Conservation (phyloP, 2,888 invertebrate genomes). For the Brachyopa scutellaris region DNA sequence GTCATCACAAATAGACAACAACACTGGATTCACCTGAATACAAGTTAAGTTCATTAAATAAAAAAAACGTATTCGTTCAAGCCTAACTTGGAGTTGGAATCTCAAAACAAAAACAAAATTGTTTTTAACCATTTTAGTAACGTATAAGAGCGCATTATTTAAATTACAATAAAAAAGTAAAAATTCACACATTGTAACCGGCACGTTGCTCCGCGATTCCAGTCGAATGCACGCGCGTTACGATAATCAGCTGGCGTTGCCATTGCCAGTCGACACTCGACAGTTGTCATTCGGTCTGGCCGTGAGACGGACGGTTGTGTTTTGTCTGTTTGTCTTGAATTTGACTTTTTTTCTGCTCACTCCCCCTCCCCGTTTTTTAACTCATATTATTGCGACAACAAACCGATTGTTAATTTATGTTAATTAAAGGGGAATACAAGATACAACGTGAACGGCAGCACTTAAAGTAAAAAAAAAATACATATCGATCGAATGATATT, state of each 20-base stretch:
- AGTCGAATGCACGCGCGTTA: conserved; percentile 49
- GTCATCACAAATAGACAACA: too few relatives aligned
- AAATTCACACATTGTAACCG: conserved; percentile 44
- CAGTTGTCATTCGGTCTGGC: conserved; percentile 61
- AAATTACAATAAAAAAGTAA: conserved; percentile 41
- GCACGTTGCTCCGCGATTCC: conserved; percentile 21
- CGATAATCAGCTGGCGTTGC: conserved; percentile 34
- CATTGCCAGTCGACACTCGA: too few relatives aligned
- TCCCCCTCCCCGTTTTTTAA: background rate
- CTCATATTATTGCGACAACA: conserved; percentile 17
- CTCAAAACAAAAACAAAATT: conserved; percentile 9
- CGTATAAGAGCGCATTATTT: conserved; percentile 51
- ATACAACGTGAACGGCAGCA: background rate
- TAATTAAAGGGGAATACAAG: conserved; percentile 53
- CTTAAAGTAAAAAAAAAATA: background rate
- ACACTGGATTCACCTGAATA: background rate
- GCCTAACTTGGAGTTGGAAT: conserved; percentile 27
- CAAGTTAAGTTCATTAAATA: conserved; percentile 18
- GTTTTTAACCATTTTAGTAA: conserved; percentile 6
- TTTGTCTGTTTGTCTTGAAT: background rate
- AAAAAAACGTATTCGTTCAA: conserved; percentile 13
- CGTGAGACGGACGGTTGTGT: conserved; percentile 57
- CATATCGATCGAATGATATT: conserved; percentile 25
- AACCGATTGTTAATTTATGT: conserved; percentile 58
- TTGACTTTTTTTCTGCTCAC: background rate